Conservation (phyloP, 2,113 vertebrate species). For the Oenanthe oenanthe region DNA sequence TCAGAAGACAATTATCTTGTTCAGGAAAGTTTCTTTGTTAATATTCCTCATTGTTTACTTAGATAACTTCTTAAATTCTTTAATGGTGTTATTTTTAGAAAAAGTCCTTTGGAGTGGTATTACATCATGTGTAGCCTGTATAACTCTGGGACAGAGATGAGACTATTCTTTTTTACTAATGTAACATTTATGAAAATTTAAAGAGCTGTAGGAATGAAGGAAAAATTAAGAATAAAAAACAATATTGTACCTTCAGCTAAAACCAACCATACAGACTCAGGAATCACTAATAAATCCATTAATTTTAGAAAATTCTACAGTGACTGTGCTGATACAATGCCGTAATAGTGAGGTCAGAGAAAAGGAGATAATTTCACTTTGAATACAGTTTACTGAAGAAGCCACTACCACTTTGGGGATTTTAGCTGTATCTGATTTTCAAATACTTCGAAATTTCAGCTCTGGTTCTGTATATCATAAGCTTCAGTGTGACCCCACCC, state of each 20-base stretch:
- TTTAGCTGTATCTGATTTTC: constrained; percentile 22
- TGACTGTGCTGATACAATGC: background rate
- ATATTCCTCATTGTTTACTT: background rate
- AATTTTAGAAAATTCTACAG: background rate
- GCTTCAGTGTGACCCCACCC: background rate
- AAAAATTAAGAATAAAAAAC: background rate
- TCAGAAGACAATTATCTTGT: background rate
- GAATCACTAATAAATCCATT: background rate
- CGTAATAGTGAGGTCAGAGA: background rate
- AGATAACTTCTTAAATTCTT: background rate
- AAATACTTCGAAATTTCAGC: background rate
- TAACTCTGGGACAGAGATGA: background rate
- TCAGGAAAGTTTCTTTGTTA: background rate
- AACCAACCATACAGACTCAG: background rate
- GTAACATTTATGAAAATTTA: background rate
- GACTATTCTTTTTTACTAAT: background rate
- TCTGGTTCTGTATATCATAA: background rate
- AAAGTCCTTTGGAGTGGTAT: background rate
- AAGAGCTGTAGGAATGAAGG: background rate
- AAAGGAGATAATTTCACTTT: constrained; percentile 10
- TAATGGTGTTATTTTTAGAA: background rate
- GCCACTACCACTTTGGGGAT: background rate
- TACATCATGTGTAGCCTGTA: background rate
- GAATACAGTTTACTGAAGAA: background rate
- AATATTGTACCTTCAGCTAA: background rate